Percentiles rank a stretch among this genome's conserved stretches.
These are phyloP conservation scores for Thamnophis elegans DNA, from an alignment of 2,797 vertebrate species.

Conservation along the genomic window DNA sequence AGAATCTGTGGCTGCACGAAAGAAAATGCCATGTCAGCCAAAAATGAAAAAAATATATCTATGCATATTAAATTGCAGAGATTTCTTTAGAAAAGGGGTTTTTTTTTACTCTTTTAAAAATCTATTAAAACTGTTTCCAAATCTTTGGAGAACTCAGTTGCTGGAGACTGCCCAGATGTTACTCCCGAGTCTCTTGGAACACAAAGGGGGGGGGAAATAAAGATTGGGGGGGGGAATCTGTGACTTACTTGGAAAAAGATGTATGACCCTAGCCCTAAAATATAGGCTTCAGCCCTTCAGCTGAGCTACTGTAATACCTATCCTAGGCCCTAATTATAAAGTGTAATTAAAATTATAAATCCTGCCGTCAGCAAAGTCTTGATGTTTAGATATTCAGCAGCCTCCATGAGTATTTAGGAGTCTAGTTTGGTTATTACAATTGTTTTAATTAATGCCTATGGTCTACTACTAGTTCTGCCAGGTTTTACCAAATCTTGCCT, in stretches of 20 bases:
- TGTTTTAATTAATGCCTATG: neutral
- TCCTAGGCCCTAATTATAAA: neutral
- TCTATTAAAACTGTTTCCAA: neutral
- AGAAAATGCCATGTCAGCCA: neutral
- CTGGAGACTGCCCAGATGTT: neutral
- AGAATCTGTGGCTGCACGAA: neutral
- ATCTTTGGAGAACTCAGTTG: too few relatives aligned
- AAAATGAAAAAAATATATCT: neutral
- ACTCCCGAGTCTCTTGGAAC: neutral
- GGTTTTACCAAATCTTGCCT: neutral
- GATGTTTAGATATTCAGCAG: neutral
- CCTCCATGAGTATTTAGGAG: neutral
- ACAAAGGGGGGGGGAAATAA: neutral
- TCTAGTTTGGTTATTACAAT: neutral
- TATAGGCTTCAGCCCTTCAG: neutral
- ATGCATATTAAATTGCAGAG: neutral
- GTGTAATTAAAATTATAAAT: neutral
- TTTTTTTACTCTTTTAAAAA: neutral
- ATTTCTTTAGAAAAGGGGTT: neutral
- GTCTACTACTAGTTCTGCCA: neutral
- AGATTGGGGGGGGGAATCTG: neutral
- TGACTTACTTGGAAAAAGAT: neutral
- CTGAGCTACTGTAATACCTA: neutral
- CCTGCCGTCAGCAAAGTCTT: neutral
- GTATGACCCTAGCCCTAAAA: neutral